Evolutionary conservation across 1,140 invertebrate genomes (phyloP), one percentile per base, ranked within the genome.

Genomic region (Pachyrhynchus sulphureomaculatus): DNA sequence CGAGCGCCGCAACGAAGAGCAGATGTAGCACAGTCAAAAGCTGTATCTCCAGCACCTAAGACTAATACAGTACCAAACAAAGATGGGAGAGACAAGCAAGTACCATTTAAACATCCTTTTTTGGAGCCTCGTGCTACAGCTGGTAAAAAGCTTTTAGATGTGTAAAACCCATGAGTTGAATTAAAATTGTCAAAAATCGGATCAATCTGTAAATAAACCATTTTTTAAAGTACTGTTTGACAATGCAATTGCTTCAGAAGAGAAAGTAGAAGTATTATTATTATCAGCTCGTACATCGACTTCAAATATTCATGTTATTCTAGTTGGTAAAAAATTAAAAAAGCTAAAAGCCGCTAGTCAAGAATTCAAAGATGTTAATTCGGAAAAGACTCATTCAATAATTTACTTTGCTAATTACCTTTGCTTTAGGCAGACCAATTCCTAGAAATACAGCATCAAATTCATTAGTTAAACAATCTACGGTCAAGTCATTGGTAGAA

Each of bases 1-100:
- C 80, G 85, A 0, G 96, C 96, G 0, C 96, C 97, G 76, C 97
- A 99, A 17, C 97, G 81, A 3, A 99, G 76, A 0, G 96, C 96
- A 0, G 95, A 98, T 0, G 97, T 99, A 0, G 97, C 97, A 78
- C 97, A 99, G 81, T 99, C 96, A 77, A 99, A 98, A 0, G 97
- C 97, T 0, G 97, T 99, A 75, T 99, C 97, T 0, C 97, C 96
- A 12, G 95, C 94, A 0, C 97, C 96, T 2, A 99, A 76, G 0
- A 99, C 95, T 58, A 99, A 86, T 0, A 98, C 96, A 63, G 86
- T 93, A 2, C 96, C 96, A 66, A 81, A 74, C 4, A 99, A 75
- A 53, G 82, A 71, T 1, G 96, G 95, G 37, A 99, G 76, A 17
- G 68, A 62, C 17, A 49, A 64, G 74, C 93, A 97, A 80, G 94